A percentile compares a stretch with the other conserved stretches of the same genome.
These are phyloP conservation scores for Mesitornis unicolor DNA, from an alignment of 2,113 vertebrate species.

Conservation along the genomic window DNA sequence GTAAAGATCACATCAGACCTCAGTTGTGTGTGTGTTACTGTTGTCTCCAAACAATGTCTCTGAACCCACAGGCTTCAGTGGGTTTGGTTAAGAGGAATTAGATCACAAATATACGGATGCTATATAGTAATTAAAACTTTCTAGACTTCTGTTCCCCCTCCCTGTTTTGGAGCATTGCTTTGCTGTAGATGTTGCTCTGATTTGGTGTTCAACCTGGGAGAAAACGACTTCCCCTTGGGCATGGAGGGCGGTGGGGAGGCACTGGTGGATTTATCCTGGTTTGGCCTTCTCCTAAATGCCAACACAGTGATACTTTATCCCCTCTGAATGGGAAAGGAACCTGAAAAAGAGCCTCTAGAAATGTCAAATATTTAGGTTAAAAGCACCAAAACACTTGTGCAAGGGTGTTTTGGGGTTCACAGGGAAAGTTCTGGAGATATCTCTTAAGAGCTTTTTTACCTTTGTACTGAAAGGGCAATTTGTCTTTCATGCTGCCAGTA, in stretches of 20 bases:
- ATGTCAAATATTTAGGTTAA: background rate
- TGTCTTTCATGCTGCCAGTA: background rate
- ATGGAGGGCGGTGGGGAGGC: background rate
- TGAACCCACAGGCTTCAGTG: background rate
- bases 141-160: accelerated
- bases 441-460: background rate
- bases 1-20: background rate
- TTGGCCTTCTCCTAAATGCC: background rate
- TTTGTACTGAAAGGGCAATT: background rate
- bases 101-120: background rate
- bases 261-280: background rate
- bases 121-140: background rate
- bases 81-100: background rate
- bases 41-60: background rate
- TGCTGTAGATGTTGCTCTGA: background rate
- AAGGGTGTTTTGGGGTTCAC: background rate
- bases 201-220: background rate
- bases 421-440: background rate
- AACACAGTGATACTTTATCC: background rate
- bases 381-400: background rate
- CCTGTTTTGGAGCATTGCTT: background rate
- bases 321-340: background rate
- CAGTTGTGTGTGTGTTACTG: accelerated
- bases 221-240: background rate
- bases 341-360: background rate